These are phyloP conservation scores for Cassiopea xamachana DNA, from an alignment of 30 jellyfish, hydroid and myxozoan species.

Conservation along the genomic window DNA sequence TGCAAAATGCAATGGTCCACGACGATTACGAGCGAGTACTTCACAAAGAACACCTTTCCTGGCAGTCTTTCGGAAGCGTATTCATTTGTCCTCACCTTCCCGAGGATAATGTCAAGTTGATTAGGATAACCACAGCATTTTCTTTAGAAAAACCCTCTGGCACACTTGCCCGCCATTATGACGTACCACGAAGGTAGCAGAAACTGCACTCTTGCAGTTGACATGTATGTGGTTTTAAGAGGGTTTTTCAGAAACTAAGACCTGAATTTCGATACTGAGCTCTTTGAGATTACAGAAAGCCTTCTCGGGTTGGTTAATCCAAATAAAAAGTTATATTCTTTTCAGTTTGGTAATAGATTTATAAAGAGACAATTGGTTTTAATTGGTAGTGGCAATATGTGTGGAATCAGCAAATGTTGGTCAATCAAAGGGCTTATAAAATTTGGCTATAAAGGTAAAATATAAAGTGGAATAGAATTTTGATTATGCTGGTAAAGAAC, in stretches of 20 bases:
- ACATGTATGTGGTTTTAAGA: not conserved
- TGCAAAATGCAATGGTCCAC: not conserved
- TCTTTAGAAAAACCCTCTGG: not conserved
- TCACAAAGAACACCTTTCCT: not conserved
- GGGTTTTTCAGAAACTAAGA: not conserved
- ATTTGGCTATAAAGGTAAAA: no score
- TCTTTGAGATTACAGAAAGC: not conserved
- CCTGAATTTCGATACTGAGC: not conserved
- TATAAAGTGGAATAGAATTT: no score
- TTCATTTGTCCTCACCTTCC: not conserved
- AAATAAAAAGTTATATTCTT: not conserved
- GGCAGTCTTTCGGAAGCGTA: not conserved
- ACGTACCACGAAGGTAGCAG: not conserved
- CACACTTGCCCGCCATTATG: not conserved
- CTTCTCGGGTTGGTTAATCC: not conserved
- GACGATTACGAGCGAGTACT: not conserved
- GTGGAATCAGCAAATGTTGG: no score
- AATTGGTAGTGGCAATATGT: not conserved
- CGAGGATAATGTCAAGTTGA: not conserved
- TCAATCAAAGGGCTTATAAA: no score
- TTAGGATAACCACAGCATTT: not conserved
- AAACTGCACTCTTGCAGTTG: not conserved
- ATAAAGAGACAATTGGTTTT: not conserved
- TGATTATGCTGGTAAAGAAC: no score
- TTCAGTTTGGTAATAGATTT: not conserved